A percentile compares a stretch with the other conserved stretches of the same genome.
Conservation (phyloP, 2,797 vertebrate genomes). For the Threskiornis aethiopicus region DNA sequence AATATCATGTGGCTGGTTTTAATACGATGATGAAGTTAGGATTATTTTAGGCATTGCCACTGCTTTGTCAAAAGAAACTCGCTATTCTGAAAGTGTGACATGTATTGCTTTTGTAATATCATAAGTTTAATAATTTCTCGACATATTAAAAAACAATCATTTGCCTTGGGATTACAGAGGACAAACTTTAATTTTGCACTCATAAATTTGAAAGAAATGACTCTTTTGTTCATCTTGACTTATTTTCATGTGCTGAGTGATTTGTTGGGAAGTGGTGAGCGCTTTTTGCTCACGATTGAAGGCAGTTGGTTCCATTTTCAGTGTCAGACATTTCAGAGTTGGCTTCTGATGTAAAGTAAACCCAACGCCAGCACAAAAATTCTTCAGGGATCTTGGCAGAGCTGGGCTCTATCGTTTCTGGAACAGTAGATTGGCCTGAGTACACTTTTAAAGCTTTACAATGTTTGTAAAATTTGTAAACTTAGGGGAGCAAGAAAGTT, state of each 20-base stretch:
- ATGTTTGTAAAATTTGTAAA: neutral
- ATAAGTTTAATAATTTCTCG: neutral
- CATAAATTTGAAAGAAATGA: neutral
- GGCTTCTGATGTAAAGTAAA: conserved; percentile 33
- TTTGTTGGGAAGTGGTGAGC: neutral
- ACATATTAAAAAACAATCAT: neutral
- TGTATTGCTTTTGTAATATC: neutral
- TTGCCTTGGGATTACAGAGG: neutral
- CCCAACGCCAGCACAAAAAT: neutral
- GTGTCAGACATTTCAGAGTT: conserved; percentile 32
- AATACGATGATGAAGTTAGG: conserved; percentile 20
- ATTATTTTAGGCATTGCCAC: conserved; percentile 14
- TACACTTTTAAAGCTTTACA: neutral
- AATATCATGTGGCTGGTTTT: conserved; percentile 37
- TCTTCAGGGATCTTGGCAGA: conserved; percentile 38
- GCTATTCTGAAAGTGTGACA: neutral
- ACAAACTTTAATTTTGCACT: neutral
- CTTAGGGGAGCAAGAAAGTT: neutral
- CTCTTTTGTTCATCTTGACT: conserved; percentile 2
- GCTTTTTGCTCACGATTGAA: neutral
- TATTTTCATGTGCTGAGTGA: neutral
- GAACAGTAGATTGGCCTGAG: neutral
- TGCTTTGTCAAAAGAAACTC: conserved; percentile 20
- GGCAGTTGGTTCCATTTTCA: conserved; percentile 30
- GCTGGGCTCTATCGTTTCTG: neutral